Evolutionary conservation across 2,113 vertebrate species (phyloP).

Genomic region (Cairina moschata): DNA sequence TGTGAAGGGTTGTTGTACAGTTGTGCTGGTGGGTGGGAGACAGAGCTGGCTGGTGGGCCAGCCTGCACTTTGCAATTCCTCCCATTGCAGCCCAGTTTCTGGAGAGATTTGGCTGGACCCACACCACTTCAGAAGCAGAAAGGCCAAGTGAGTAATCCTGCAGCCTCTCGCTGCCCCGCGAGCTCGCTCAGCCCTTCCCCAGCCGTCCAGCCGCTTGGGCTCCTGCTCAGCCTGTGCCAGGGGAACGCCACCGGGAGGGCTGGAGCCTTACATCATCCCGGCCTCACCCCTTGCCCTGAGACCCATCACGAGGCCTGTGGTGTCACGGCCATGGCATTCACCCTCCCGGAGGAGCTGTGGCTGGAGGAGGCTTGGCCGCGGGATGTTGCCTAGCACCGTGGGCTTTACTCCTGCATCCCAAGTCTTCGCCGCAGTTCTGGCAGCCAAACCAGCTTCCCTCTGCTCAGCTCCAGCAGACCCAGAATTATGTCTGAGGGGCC

Average conservation of each 20-base stretch:
- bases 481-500: not conserved
- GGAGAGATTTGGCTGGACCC: not conserved
- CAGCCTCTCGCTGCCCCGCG: not conserved
- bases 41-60: not conserved
- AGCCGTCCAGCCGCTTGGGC: not conserved
- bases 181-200: not conserved
- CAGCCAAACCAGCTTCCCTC: not conserved
- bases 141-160: conserved; percentile 24
- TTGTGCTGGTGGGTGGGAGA: not conserved
- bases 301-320: not conserved
- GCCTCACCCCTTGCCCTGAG: not conserved
- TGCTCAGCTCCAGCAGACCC: not conserved
- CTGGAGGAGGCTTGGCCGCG: not conserved
- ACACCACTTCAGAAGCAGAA: not conserved
- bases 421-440: not conserved
- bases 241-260: not conserved
- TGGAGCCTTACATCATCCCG: conserved; percentile 10
- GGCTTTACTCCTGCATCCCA: not conserved
- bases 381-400: not conserved
- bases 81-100: not conserved
- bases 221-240: not conserved
- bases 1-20: not conserved
- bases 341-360: not conserved
- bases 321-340: conserved; percentile 19
- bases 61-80: not conserved